These are phyloP conservation scores for Archocentrus centrarchus DNA, from an alignment of 2,113 vertebrate species.

Conservation along the genomic window DNA sequence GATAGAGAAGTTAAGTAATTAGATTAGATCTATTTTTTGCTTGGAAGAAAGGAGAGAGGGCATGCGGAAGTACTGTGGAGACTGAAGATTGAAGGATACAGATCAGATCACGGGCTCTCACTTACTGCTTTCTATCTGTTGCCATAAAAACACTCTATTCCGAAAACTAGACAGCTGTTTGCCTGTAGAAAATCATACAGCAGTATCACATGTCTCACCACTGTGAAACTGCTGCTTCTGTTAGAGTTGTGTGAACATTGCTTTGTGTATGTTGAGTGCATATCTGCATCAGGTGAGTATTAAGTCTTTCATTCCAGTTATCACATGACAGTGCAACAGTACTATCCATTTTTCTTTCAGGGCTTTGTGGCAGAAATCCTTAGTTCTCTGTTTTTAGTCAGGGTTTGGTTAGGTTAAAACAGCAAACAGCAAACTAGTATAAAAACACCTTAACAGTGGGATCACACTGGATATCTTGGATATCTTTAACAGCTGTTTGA, in stretches of 20 bases:
- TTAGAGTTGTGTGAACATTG: neutral
- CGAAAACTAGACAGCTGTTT: neutral
- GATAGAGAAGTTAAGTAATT: conserved; percentile 32
- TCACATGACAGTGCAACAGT: neutral
- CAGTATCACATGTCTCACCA: neutral
- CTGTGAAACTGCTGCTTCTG: neutral
- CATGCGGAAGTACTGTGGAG: conserved; percentile 10
- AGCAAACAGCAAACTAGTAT: neutral
- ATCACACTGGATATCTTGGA: too few relatives aligned
- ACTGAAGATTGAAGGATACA: neutral
- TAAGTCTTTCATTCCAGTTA: neutral
- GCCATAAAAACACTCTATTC: conserved; percentile 7
- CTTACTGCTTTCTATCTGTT: neutral
- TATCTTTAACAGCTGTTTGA: neutral
- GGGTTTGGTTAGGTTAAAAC: neutral
- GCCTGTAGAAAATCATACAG: neutral
- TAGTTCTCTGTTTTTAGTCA: neutral
- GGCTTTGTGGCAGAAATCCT: neutral
- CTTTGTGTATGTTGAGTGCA: neutral
- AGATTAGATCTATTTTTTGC: conserved; percentile 39
- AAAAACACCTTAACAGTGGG: neutral
- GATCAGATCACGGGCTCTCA: conserved; percentile 37
- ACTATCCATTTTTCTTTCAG: neutral
- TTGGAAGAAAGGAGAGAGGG: conserved; percentile 16
- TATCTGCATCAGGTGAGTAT: neutral